Percentiles rank a stretch among this genome's conserved stretches.
Evolutionary conservation across 2,888 invertebrate species (phyloP).

Genomic region (Horisme vitalbata): DNA sequence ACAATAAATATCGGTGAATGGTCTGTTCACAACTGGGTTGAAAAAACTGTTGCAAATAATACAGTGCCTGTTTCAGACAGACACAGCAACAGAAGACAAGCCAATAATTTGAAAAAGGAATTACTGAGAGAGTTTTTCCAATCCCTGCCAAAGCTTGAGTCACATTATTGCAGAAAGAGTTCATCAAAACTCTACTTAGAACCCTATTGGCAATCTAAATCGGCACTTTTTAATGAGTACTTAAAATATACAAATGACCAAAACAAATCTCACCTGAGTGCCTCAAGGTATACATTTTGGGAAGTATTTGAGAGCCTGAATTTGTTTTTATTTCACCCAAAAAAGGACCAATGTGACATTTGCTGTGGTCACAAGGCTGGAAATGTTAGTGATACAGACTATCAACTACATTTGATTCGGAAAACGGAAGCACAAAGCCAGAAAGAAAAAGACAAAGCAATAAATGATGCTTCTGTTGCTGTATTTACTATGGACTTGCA

Average conservation of each 20-base stretch:
- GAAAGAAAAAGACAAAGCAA: constrained; percentile 39
- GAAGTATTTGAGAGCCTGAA: too few species aligned
- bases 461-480: constrained; percentile 37
- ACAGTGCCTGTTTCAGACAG: neutral
- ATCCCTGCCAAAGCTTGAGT: constrained; percentile 18
- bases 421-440: constrained; percentile 26
- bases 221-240: constrained; percentile 14
- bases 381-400: neutral
- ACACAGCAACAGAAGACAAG: constrained; percentile 9
- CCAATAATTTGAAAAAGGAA: constrained; percentile 7
- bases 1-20: constrained; percentile 9
- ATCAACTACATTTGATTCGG: too few species aligned
- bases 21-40: constrained; percentile 10
- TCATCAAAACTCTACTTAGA: constrained; percentile 20
- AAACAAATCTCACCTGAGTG: constrained; percentile 5
- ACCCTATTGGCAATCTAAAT: constrained; percentile 20
- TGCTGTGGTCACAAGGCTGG: too few species aligned
- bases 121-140: constrained; percentile 9
- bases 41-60: constrained; percentile 2
- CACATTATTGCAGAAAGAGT: constrained; percentile 20
- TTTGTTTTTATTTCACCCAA: too few species aligned
- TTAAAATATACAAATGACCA: constrained; percentile 6
- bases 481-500: constrained; percentile 21
- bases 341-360: too few species aligned
- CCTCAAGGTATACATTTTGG: too few species aligned